These are phyloP conservation scores for Diadophis punctatus DNA, from an alignment of 2,113 vertebrate species.

Conservation along the genomic window DNA sequence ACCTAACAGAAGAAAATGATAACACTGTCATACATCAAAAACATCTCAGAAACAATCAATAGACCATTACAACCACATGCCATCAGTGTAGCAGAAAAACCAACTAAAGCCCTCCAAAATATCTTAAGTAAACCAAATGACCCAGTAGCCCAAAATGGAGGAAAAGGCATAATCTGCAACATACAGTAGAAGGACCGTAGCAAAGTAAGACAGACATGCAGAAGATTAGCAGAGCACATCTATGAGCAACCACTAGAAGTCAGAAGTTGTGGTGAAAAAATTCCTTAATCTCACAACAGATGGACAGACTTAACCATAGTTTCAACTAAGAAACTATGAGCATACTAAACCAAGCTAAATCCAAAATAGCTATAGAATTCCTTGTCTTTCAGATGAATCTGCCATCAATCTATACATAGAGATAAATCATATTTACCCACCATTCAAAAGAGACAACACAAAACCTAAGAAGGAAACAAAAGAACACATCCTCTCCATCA, in stretches of 20 bases:
- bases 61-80: too few species aligned
- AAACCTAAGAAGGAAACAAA: background rate
- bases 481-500: background rate
- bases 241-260: background rate
- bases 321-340: background rate
- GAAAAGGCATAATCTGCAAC: too few species aligned
- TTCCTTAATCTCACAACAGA: background rate
- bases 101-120: too few species aligned
- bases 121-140: too few species aligned
- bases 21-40: too few species aligned
- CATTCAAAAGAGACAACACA: background rate
- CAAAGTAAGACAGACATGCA: too few species aligned
- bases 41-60: too few species aligned
- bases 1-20: too few species aligned
- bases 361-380: background rate
- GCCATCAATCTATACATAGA: background rate
- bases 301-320: background rate
- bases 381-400: background rate
- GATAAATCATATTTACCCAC: background rate
- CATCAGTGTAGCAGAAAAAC: too few species aligned
- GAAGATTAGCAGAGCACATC: background rate
- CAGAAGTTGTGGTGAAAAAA: background rate
- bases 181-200: too few species aligned
- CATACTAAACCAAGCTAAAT: background rate
- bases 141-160: too few species aligned